These are phyloP conservation scores for Drosophila erecta DNA, from an alignment of 1,140 invertebrate species.

Conservation along the genomic window DNA sequence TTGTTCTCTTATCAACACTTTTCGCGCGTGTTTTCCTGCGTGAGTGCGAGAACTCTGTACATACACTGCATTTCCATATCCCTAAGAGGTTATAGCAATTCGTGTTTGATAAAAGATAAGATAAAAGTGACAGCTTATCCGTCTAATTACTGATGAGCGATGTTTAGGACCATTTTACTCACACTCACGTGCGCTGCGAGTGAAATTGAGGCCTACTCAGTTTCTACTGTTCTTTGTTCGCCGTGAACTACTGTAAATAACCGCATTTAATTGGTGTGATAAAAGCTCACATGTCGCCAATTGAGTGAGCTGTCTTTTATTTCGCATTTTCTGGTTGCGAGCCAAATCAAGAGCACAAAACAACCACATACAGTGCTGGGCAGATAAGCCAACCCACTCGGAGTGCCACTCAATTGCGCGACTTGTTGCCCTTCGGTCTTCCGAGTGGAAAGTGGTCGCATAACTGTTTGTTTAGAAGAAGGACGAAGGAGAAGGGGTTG, in stretches of 20 bases:
- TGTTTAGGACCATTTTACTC: neutral
- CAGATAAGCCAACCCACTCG: constrained; percentile 26
- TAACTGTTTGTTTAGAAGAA: constrained; percentile 15
- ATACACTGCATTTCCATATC: constrained; percentile 5
- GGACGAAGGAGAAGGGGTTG: neutral
- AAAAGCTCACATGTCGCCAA: constrained; percentile 51
- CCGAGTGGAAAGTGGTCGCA: neutral
- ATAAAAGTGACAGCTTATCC: constrained; percentile 40
- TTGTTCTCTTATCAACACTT: constrained; percentile 36
- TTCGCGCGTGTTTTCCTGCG: constrained; percentile 61
- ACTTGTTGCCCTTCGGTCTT: constrained; percentile 38
- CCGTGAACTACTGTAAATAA: constrained; percentile 41
- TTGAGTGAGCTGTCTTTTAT: constrained; percentile 23
- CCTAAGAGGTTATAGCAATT: constrained; percentile 15
- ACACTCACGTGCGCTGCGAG: constrained; percentile 49
- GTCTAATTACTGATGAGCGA: constrained; percentile 20
- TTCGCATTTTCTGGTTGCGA: constrained; percentile 3
- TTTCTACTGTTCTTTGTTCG: constrained; percentile 13
- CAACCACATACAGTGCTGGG: neutral
- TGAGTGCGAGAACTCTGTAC: constrained; percentile 26
- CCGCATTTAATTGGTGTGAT: constrained; percentile 17
- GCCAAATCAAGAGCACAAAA: constrained; percentile 21
- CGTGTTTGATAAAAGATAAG: constrained; percentile 53
- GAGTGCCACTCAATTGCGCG: constrained; percentile 3
- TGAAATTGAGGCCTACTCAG: neutral